phyloP scores from a whole-genome alignment of 1,140 invertebrate genomes.

The Tetramorium alpestre region DNA sequence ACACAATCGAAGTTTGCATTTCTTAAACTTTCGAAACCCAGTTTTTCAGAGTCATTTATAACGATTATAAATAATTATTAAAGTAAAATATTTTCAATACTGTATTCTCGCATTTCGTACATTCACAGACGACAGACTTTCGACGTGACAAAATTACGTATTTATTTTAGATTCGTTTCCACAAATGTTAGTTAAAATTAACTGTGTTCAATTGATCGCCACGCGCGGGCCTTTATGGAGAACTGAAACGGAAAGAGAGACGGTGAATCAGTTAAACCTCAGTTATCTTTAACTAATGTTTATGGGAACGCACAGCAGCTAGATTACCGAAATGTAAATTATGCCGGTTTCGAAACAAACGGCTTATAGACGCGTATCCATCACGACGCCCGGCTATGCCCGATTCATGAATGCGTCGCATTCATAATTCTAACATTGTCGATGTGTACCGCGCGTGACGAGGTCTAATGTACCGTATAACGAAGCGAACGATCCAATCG shows the following conservation, averaged over 20 bases:
- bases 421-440: slow-evolving; percentile 57
- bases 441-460: slow-evolving; percentile 41
- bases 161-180: neutral
- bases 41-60: neutral
- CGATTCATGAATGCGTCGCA: slow-evolving; percentile 59
- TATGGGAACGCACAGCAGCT: neutral
- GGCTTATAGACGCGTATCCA: slow-evolving; percentile 29
- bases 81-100: neutral
- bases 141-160: neutral
- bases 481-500: slow-evolving; percentile 19
- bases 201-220: neutral
- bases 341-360: slow-evolving; percentile 43
- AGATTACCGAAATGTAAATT: slow-evolving; percentile 47
- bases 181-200: neutral
- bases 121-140: neutral
- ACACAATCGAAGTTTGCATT: neutral
- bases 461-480: slow-evolving; percentile 54
- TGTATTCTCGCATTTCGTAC: neutral
- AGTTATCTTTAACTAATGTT: neutral
- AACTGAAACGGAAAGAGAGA: neutral
- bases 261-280: neutral
- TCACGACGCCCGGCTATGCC: neutral
- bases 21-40: neutral
- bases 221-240: neutral
- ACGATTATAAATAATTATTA: neutral